Conservation (phyloP, 2,797 vertebrate species). For the Danio aesculapii region DNA sequence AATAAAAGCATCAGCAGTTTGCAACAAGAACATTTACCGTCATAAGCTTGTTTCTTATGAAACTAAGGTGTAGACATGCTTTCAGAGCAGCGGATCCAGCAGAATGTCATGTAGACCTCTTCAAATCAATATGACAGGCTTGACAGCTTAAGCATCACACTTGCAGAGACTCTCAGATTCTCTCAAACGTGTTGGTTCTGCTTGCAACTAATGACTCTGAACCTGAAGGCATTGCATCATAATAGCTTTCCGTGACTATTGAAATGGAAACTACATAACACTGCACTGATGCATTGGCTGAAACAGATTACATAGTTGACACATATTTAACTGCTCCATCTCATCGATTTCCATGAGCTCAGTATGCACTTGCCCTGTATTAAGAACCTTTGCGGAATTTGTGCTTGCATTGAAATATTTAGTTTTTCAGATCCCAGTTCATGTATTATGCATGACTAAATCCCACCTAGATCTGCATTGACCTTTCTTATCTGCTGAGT, state of each 20-base stretch:
- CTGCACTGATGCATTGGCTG: not conserved
- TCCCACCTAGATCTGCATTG: conserved; percentile 52
- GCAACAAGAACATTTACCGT: too few species aligned
- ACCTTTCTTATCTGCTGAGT: conserved; percentile 54
- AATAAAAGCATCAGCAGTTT: too few species aligned
- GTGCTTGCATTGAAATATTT: conserved; percentile 39
- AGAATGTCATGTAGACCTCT: not conserved
- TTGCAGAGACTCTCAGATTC: not conserved
- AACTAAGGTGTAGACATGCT: conserved; percentile 2
- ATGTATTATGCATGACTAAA: conserved; percentile 55
- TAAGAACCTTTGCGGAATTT: conserved; percentile 32
- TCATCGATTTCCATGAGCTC: conserved; percentile 21
- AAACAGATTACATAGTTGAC: not conserved
- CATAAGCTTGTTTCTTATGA: too few species aligned
- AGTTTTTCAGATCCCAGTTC: conserved; percentile 47
- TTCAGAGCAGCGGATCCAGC: conserved; percentile 7
- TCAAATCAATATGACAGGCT: conserved; percentile 23
- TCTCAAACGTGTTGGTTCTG: not conserved
- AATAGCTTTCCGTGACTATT: not conserved
- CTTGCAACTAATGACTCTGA: not conserved
- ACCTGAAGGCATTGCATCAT: conserved; percentile 2
- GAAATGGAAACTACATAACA: conserved; percentile 12
- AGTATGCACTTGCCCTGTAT: conserved; percentile 1
- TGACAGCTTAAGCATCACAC: conserved; percentile 31
- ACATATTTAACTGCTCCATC: not conserved